Conservation (phyloP, 2,797 vertebrate species). For the Leuciscus waleckii region DNA sequence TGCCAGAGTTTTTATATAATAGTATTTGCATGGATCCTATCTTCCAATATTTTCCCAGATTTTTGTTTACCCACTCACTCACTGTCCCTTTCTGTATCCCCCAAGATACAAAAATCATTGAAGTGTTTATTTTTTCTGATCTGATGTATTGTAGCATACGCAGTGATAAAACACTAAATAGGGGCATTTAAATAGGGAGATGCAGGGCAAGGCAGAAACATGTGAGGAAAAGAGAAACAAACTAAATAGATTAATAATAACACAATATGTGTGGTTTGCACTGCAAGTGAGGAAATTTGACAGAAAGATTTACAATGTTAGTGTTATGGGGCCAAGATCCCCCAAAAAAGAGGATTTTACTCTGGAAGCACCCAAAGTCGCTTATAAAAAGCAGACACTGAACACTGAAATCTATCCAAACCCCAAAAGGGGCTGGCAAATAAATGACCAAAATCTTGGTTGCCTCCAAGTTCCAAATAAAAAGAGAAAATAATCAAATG, state of each 20-base stretch:
- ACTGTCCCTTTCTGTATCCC: neutral
- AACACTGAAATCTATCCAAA: neutral
- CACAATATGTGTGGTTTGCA: neutral
- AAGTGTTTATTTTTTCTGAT: neutral
- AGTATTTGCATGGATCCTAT: neutral
- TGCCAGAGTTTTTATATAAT: neutral
- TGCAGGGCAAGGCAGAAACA: neutral
- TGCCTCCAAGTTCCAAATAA: neutral
- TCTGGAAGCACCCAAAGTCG: neutral
- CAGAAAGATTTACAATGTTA: neutral
- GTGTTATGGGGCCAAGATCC: neutral
- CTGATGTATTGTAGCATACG: slow-evolving; percentile 4
- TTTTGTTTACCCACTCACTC: neutral
- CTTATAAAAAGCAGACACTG: neutral
- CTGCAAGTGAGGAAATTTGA: neutral
- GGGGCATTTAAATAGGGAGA: neutral
- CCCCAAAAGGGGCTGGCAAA: neutral
- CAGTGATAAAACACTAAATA: neutral
- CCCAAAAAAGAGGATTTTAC: neutral
- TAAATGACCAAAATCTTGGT: neutral
- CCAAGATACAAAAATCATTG: neutral
- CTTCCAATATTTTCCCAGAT: neutral
- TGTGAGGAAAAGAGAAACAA: neutral
- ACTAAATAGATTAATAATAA: neutral
- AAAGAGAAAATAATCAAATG: neutral